Evolutionary conservation across 2,797 vertebrate genomes (phyloP), one percentile per base, ranked within the genome.

Genomic region (Spinus olivaceus): DNA sequence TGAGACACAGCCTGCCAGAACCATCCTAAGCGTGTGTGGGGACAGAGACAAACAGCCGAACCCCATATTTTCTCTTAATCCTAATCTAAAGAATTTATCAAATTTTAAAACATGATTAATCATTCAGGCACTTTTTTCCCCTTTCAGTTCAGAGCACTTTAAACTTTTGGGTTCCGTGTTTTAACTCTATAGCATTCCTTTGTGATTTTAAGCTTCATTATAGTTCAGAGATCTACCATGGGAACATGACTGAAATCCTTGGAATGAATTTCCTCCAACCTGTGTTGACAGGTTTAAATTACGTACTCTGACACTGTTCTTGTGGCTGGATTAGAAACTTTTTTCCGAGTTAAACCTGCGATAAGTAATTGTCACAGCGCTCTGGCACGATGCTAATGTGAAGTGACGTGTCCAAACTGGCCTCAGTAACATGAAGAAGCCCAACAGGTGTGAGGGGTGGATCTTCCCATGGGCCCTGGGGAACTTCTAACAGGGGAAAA

Each of bases 401-500:
- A 97, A 98, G 95, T 98, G 98, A 98, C 98, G 96, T 97, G 98
- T 98, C 97, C 97, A 97, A 97, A 98, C 97, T 97, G 95, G 96
- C 95, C 97, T 97, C 97, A 90, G 96, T 98, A 98, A 98, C 97
- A 97, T 98, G 97, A 98, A 98, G 98, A 97, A 97, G 96, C 97
- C 97, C 94, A 98, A 98, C 98, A 99, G 98, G 98, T 98, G 98
- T 98, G 98, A 97, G 98, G 98, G 98, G 98, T 98, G 97, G 97
- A 98, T 97, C 97, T 97, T 97, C 96, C 97, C 97, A 98, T 97
- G 97, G 96, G 97, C 96, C 97, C 96, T 93, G 97, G 97, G 98
- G 97, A 98, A 97, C 97, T 98, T 97, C 96, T 97, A 97, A 98
- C 98, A 98, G 98, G 98, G 98, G 98, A 97, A 97, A 98, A 98